Evolutionary conservation across 1,140 invertebrate genomes (phyloP), one percentile per base, ranked within the genome.

Genomic region (Drosophila hydei): DNA sequence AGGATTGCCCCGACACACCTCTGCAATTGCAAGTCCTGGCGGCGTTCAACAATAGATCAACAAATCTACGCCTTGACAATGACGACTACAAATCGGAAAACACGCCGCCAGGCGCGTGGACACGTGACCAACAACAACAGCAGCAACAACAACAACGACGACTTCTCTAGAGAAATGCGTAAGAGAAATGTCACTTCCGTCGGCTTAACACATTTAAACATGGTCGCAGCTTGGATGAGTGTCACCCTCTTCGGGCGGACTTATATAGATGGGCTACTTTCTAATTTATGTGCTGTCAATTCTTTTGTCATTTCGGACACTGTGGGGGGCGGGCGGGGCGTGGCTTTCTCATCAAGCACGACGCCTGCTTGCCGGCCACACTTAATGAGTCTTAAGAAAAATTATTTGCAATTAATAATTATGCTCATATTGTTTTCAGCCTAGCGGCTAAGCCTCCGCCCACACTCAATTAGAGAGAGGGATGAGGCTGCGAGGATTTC

Each of bases 371-470:
- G 79, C 61, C 75, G 72, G 78, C 63, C 72, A 75, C 69, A 81
- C 72, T 88, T 88, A 88, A 88, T 88, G 83, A 88, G 83, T 62
- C 83, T 81, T 76, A 81, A 88, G 83, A 88, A 88, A 88, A 88
- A 88, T 88, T 76, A 88, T 88, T 88, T 51, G 83, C 75, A 88
- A 88, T 88, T 88, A 88, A 88, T 88, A 88, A 88, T 88, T 88
- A 81, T 77, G 70, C 65, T 88, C 75, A 88, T 88, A 88, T 88
- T 88, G 77, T 85, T 75, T 72, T 72, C 33, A 58, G 79, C 56
- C 78, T 60, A 81, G 61, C 64, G 40, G 64, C 16, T 21, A 62
- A 36, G 50, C 51, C 7, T 64, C 43, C 40, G 50, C 16, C 38
- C 61, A 43, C 47, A 63, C 59, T 68, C 50, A 68, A 69, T 80